Evolutionary conservation across 2,113 vertebrate species (phyloP).

Genomic region (Lasiurus cinereus): DNA sequence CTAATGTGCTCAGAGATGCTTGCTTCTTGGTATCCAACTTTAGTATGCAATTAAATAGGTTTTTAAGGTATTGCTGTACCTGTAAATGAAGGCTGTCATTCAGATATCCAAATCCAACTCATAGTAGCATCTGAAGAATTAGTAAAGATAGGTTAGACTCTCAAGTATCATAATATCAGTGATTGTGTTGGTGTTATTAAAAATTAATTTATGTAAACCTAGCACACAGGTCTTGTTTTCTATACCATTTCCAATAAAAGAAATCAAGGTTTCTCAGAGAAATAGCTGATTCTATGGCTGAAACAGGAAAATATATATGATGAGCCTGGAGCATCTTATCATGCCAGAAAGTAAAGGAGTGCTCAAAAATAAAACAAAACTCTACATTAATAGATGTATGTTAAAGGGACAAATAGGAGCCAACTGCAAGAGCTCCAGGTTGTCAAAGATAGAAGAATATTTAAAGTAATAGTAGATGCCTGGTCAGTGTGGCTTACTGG

Average conservation of each 20-base stretch:
- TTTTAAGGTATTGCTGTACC: constrained; percentile 1
- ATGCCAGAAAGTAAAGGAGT: constrained; percentile 9
- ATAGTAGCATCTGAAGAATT: constrained; percentile 39
- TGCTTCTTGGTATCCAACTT: constrained; percentile 43
- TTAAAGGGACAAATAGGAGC: constrained; percentile 11
- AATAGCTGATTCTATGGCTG: constrained; percentile 4
- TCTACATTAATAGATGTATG: not conserved
- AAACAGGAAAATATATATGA: not conserved
- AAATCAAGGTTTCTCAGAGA: constrained; percentile 10
- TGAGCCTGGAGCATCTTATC: not conserved
- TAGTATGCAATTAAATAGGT: constrained; percentile 33
- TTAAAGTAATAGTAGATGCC: not conserved
- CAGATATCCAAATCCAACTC: not conserved
- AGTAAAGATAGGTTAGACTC: not conserved
- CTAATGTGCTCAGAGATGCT: constrained; percentile 6
- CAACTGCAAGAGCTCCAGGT: not conserved
- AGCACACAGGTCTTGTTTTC: not conserved
- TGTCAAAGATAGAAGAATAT: not conserved
- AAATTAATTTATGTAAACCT: constrained; percentile 8
- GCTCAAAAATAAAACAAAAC: not conserved
- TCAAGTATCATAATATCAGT: not conserved
- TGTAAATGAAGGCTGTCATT: constrained; percentile 25
- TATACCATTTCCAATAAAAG: constrained; percentile 17
- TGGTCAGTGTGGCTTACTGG: too few relatives aligned
- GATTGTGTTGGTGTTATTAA: not conserved